Conservation (phyloP, 1,140 invertebrate genomes). For the Wasmannia auropunctata region DNA sequence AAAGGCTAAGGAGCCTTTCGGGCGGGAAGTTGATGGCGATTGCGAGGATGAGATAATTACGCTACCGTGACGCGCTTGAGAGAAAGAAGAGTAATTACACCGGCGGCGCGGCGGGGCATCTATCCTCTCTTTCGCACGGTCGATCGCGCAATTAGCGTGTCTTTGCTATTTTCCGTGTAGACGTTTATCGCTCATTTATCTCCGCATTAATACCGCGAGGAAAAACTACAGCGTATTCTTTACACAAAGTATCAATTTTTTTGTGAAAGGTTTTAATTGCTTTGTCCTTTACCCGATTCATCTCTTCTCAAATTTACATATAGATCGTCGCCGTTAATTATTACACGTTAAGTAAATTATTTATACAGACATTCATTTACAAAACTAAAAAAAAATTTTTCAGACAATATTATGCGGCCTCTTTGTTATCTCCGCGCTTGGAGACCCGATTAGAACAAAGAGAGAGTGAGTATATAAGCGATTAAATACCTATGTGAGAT, state of each 20-base stretch:
- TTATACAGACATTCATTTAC: neutral
- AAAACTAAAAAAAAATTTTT: slow-evolving; percentile 64
- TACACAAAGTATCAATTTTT: neutral
- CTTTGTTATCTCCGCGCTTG: slow-evolving; percentile 78
- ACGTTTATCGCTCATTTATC: neutral
- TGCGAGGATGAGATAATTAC: slow-evolving; percentile 27
- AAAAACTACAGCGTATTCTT: neutral
- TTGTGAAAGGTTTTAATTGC: neutral
- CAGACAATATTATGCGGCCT: slow-evolving; percentile 83
- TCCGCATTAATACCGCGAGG: neutral
- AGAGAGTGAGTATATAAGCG: slow-evolving; percentile 80
- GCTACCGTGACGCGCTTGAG: slow-evolving; percentile 6
- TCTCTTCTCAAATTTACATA: neutral
- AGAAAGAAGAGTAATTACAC: slow-evolving; percentile 32
- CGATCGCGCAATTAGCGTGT: neutral
- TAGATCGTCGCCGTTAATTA: neutral
- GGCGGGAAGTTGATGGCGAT: slow-evolving; percentile 18
- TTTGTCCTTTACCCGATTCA: neutral
- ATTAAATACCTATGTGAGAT: neutral
- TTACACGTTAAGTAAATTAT: neutral
- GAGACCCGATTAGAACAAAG: slow-evolving; percentile 80
- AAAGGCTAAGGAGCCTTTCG: neutral
- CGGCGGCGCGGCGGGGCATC: no score
- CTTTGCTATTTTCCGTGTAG: neutral
- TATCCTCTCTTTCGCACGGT: slow-evolving; percentile 27